Evolutionary conservation across 2,888 invertebrate species (phyloP).

Genomic region (Nomada fabriciana): DNA sequence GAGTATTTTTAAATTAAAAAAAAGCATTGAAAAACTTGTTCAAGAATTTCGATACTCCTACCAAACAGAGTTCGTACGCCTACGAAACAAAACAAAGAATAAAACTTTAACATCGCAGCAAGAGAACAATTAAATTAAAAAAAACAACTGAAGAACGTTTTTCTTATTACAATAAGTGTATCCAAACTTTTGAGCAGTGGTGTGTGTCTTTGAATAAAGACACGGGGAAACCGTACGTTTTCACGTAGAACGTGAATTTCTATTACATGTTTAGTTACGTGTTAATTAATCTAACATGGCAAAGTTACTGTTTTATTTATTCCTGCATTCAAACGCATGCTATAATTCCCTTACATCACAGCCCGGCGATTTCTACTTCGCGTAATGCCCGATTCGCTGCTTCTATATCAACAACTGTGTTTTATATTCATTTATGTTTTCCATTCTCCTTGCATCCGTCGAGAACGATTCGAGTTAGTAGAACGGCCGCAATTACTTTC

Average conservation of each 20-base stretch:
- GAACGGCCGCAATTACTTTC: constrained; percentile 44
- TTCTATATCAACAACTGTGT: constrained; percentile 42
- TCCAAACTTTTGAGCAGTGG: no score
- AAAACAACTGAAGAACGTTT: no score
- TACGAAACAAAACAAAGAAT: no score
- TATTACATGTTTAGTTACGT: background rate
- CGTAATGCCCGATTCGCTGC: constrained; percentile 27
- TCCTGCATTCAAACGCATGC: background rate
- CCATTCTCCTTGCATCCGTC: constrained; percentile 1
- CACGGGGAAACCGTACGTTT: background rate
- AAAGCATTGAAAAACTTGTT: no score
- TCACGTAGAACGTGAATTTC: background rate
- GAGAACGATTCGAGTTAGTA: constrained; percentile 60
- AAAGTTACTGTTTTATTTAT: background rate
- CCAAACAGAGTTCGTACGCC: no score
- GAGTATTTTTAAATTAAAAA: no score
- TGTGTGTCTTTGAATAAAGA: background rate
- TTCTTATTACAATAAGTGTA: no score
- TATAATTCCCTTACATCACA: constrained; percentile 14
- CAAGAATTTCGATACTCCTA: no score
- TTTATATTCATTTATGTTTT: background rate
- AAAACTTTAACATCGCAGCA: no score
- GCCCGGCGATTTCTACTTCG: constrained; percentile 32
- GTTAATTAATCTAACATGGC: background rate
- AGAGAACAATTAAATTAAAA: no score